Evolutionary conservation across 2,113 vertebrate species (phyloP).

Genomic region (Hyla sarda): DNA sequence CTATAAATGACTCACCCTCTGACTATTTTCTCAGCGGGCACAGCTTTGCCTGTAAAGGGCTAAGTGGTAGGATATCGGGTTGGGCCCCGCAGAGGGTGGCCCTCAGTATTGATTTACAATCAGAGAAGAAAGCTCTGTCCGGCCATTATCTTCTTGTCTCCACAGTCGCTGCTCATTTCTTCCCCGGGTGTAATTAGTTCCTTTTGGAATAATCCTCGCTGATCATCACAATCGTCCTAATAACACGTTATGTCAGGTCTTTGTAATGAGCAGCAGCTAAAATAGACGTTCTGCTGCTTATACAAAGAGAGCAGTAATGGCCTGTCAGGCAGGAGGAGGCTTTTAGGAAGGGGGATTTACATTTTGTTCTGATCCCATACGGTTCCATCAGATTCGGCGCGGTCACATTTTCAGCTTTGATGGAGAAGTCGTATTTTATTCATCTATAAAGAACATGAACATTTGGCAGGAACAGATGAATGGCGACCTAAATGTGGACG

Average conservation of each 20-base stretch:
- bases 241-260: constrained; percentile 25
- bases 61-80: not conserved
- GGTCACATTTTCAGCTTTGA: too few relatives aligned
- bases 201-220: not conserved
- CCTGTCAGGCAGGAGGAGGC: not conserved
- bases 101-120: constrained; percentile 9
- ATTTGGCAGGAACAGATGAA: not conserved
- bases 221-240: constrained; percentile 15
- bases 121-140: not conserved
- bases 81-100: not conserved
- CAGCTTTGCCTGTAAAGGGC: not conserved
- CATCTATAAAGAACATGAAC: not conserved
- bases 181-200: constrained; percentile 18
- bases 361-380: not conserved
- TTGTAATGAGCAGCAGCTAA: not conserved
- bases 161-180: not conserved
- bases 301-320: not conserved
- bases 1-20: not conserved
- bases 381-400: not conserved
- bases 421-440: not conserved
- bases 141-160: constrained; percentile 23
- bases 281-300: not conserved
- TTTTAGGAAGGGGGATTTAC: not conserved
- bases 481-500: too few relatives aligned
- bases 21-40: constrained; percentile 3